Base-by-base conservation (phyloP, 2,113 vertebrate species). In the Orthonyx spaldingii region DNA sequence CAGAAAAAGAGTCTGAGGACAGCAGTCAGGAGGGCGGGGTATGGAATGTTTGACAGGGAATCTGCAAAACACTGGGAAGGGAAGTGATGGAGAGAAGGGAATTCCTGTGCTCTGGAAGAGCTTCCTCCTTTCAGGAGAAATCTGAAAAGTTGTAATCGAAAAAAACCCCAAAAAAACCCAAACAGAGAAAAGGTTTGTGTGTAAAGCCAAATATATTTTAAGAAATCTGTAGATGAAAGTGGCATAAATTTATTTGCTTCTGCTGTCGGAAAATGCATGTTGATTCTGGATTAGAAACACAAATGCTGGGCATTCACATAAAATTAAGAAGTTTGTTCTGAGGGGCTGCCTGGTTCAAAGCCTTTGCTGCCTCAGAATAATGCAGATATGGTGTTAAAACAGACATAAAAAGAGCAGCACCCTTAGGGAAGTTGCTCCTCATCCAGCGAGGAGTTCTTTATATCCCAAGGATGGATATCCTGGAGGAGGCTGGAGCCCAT, bases 371-470 rank as follows among this genome's bases (percentile, higher is more conserved):
- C 65, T 85, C 65, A 41, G 28, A 49, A 52, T 69, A 35, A 24
- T 16, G 14, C 3, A n/a, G n/a, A 24, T 35, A 32, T 22, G n/a
- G 18, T 27, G 27, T 33, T 81, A 52, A 88, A 95, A 74, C 14
- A 10, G 17, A 65, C 33, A 50, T 42, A 1, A 52, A 77, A 81
- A 69, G 44, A 42, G 30, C 33, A 72, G 20, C 3, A 26, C 46
- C 44, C 30, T 4, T 8, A 49, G 33, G 46, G 69, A 64, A 42
- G 7, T 20, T 87, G 39, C 23, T 78, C 24, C 37, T 77, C 4
- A 5, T 52, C 50, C 35, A 24, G 1, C 0, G 0, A 55, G 63
- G 27, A 50, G 60, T 33, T 27, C 27, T 68, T 26, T 46, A 1
- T 26, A 24, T 56, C n/a, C 50, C 27, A 26, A 35, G 27, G 49